phyloP scores from a whole-genome alignment of 2,797 vertebrate genomes.

The Alca torda region DNA sequence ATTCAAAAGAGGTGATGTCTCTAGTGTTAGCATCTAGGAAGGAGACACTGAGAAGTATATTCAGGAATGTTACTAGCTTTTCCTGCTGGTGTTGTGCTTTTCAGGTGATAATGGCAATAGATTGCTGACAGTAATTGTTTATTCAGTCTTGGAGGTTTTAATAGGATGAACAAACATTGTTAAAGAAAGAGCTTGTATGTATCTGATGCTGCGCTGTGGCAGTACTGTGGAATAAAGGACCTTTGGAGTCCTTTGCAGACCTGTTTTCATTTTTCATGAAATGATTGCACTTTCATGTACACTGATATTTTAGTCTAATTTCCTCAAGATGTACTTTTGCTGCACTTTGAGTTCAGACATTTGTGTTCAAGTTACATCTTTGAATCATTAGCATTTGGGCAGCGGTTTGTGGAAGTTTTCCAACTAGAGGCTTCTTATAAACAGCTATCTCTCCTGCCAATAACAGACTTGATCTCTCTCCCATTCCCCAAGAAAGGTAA shows the following conservation, averaged over 20 bases:
- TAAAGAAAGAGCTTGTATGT: neutral
- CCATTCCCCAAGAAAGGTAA: slow-evolving; percentile 57
- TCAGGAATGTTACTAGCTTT: neutral
- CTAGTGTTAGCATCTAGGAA: neutral
- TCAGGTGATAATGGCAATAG: neutral
- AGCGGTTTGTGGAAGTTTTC: slow-evolving; percentile 37
- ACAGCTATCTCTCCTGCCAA: slow-evolving; percentile 24
- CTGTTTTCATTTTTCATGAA: neutral
- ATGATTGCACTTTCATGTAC: neutral
- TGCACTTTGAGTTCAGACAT: slow-evolving; percentile 1
- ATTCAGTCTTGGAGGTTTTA: neutral
- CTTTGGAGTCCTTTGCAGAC: neutral
- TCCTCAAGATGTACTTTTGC: slow-evolving; percentile 20
- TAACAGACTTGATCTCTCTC: neutral
- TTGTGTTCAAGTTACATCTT: slow-evolving; percentile 45
- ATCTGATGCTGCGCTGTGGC: neutral
- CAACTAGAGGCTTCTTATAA: neutral
- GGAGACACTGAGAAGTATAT: neutral
- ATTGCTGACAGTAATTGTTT: neutral
- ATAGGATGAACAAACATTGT: neutral
- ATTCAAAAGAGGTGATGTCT: neutral
- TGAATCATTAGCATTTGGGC: slow-evolving; percentile 34
- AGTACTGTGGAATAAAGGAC: neutral
- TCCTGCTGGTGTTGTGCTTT: neutral
- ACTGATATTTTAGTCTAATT: neutral